Evolutionary conservation across 2,797 vertebrate species (phyloP), one percentile per base, ranked within the genome.

Genomic region (Myiotriccus ornatus): DNA sequence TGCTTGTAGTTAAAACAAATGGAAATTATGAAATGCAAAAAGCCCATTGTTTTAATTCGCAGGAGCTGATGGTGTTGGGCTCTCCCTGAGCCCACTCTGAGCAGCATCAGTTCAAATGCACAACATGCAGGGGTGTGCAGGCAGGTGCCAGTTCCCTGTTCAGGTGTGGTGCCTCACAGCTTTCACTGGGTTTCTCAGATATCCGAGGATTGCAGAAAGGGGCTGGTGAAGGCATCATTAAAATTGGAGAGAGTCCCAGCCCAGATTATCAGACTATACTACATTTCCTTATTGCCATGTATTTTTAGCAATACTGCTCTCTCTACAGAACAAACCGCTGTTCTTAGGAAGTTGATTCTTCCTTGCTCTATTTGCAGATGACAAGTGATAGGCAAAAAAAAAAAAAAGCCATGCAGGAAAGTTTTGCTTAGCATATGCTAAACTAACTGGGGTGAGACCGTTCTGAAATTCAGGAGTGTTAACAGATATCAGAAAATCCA

Each of bases 381-480:
- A 73, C 32, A 92, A 87, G 76, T 90, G 52, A 90, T 43, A 70
- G 46, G 55, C 9, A 87, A 93, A 91, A 93, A 95, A 92, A 55
- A 85, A 50, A 11, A 87, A 93, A 91, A 93, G 13, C 24, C 24
- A 21, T 35, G 37, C 43, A 77, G 44, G 30, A 32, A 57, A 50
- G 39, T 91, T 94, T 95, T 74, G 52, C 67, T 87, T 87, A 88
- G 44, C 44, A 67, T 79, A 64, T 52, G 37, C 50, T 92, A 44
- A 93, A 86, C 44, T 79, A 93, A 60, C 32, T 27, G 34, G 4
- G 41, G 10, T 82, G 60, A 88, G 50, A 63, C 19, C 6, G 0
- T 65, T 90, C 55, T 43, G 67, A 82, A 93, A 77, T 88, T 79
- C 67, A 88, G 17, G 23, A 89, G 56, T 64, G 30, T 37, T 89